A percentile compares a stretch with the other conserved stretches of the same genome.
These are phyloP conservation scores for Mechanitis mazaeus DNA, from an alignment of 2,888 invertebrate genomes.

Conservation along the genomic window DNA sequence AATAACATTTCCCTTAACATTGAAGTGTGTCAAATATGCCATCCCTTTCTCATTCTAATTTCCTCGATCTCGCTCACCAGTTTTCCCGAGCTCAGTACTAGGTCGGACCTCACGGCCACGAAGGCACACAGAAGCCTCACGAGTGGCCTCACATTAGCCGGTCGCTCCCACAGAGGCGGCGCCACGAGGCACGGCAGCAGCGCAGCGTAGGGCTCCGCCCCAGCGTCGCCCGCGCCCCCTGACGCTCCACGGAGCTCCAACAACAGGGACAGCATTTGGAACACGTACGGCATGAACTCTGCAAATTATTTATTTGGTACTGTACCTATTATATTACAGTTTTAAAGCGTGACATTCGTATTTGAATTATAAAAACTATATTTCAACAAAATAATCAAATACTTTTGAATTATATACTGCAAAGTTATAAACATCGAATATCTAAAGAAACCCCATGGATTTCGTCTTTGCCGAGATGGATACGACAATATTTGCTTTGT, in stretches of 20 bases:
- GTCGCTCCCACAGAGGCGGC: constrained; percentile 94
- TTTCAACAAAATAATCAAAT: too few relatives aligned
- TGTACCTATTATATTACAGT: too few relatives aligned
- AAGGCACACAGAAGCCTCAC: constrained; percentile 94
- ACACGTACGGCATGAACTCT: constrained; percentile 99
- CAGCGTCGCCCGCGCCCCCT: constrained; percentile 54
- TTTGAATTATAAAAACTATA: too few relatives aligned
- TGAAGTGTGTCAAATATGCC: neutral
- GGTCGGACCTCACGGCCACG: constrained; percentile 69
- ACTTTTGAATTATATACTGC: too few relatives aligned
- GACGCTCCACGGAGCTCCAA: constrained; percentile 82
- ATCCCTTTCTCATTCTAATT: too few relatives aligned
- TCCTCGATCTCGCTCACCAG: constrained; percentile 71
- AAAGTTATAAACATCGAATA: too few relatives aligned
- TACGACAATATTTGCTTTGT: too few relatives aligned
- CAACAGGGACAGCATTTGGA: constrained; percentile 95
- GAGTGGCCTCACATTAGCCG: constrained; percentile 95
- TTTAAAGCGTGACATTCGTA: too few relatives aligned
- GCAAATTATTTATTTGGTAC: constrained; percentile 39
- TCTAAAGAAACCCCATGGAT: too few relatives aligned
- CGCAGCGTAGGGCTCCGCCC: constrained; percentile 89
- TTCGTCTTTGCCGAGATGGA: too few relatives aligned
- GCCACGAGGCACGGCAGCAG: constrained; percentile 93
- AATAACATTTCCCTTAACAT: neutral
- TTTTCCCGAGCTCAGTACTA: constrained; percentile 77